These are phyloP conservation scores for Alligator mississippiensis DNA, from an alignment of 2,113 vertebrate genomes.

Conservation along the genomic window DNA sequence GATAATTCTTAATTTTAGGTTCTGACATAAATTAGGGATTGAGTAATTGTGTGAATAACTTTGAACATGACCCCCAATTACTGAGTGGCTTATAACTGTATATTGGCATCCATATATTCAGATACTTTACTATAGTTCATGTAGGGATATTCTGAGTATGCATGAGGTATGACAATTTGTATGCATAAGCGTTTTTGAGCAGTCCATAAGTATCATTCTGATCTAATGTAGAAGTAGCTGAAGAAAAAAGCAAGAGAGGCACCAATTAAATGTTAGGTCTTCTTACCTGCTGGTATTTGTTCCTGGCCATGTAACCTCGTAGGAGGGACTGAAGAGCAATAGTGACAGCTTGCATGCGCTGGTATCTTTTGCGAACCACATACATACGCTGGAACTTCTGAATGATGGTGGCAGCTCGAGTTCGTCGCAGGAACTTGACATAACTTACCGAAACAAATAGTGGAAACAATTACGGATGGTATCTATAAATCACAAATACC, in stretches of 20 bases:
- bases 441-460: slow-evolving; percentile 78
- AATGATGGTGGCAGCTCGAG: slow-evolving; percentile 87
- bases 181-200: neutral
- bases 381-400: slow-evolving; percentile 96
- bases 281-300: slow-evolving; percentile 88
- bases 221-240: neutral
- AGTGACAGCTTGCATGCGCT: slow-evolving; percentile 82
- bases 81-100: neutral
- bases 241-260: neutral
- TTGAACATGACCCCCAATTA: neutral
- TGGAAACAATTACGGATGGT: neutral
- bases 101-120: neutral
- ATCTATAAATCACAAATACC: neutral
- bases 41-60: neutral
- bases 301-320: slow-evolving; percentile 91
- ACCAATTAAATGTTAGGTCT: neutral
- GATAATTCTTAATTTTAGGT: neutral
- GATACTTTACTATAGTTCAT: neutral
- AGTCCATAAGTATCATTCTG: neutral
- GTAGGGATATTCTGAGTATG: neutral
- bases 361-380: slow-evolving; percentile 84
- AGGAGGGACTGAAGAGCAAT: slow-evolving; percentile 91
- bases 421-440: slow-evolving; percentile 90
- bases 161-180: rapidly evolving
- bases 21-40: neutral